These are phyloP conservation scores for Orestias chungarensis DNA, from an alignment of 2,797 vertebrate species.

Conservation along the genomic window DNA sequence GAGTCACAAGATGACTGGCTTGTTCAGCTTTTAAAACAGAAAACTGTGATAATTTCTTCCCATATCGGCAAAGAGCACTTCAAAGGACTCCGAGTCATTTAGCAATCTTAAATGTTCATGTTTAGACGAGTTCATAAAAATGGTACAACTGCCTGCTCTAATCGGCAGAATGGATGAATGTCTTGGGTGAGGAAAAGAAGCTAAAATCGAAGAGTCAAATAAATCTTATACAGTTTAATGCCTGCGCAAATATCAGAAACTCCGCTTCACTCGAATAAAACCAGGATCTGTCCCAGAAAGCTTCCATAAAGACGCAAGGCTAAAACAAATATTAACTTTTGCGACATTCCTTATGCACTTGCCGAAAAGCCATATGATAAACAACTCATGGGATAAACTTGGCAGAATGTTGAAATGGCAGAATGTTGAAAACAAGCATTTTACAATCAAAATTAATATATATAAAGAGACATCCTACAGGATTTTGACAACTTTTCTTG, in stretches of 20 bases:
- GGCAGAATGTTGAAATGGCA: slow-evolving; percentile 15
- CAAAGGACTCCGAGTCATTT: background rate
- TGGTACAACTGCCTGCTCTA: background rate
- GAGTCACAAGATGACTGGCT: background rate
- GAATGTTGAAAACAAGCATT: background rate
- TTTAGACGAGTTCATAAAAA: slow-evolving; percentile 7
- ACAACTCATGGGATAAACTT: slow-evolving; percentile 19
- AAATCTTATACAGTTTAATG: background rate
- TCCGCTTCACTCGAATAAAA: background rate
- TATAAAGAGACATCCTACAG: slow-evolving; percentile 4
- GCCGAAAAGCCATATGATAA: slow-evolving; percentile 12
- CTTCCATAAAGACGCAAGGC: background rate
- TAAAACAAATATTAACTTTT: slow-evolving; percentile 11
- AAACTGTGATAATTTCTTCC: background rate
- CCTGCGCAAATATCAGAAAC: background rate
- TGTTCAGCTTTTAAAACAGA: background rate
- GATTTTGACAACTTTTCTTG: background rate
- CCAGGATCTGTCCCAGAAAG: background rate
- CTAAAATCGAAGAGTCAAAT: slow-evolving; percentile 1
- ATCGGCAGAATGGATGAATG: slow-evolving; percentile 4
- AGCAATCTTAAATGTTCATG: background rate
- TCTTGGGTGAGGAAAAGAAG: background rate
- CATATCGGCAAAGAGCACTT: background rate
- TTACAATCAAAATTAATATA: slow-evolving; percentile 7
- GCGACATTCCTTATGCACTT: slow-evolving; percentile 30